These are phyloP conservation scores for Drosophila paracracens DNA, from an alignment of 2,888 invertebrate species.

Conservation along the genomic window DNA sequence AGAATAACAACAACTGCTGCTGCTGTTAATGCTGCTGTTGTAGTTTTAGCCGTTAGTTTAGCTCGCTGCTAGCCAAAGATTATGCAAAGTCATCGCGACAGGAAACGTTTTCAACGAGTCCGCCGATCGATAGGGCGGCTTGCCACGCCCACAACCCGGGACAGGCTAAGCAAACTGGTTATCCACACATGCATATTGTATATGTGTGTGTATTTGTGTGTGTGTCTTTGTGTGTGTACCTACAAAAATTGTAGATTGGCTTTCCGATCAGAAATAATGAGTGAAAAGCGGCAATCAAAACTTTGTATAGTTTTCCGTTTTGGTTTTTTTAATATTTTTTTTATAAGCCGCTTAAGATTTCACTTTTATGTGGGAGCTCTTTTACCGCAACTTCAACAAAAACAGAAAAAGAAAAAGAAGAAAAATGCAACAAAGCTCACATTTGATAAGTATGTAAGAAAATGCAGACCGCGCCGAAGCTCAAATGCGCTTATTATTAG, in stretches of 20 bases:
- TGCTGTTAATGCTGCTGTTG: conserved; percentile 19
- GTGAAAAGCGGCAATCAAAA: conserved; percentile 37
- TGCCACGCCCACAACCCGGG: conserved; percentile 18
- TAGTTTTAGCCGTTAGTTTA: conserved; percentile 31
- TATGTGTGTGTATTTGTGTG: not conserved
- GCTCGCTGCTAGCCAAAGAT: conserved; percentile 48
- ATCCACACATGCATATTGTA: not conserved
- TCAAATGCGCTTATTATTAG: conserved; percentile 1
- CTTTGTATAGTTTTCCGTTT: conserved; percentile 3
- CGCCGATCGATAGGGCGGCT: conserved; percentile 33
- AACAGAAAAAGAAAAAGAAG: conserved; percentile 4
- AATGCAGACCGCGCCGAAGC: not conserved
- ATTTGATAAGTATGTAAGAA: not conserved
- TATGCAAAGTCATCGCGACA: conserved; percentile 70
- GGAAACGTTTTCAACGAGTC: conserved; percentile 55
- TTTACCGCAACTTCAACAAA: conserved; percentile 8
- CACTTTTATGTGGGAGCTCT: conserved; percentile 67
- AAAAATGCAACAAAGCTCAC: conserved; percentile 9
- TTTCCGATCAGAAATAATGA: conserved; percentile 38
- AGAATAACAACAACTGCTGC: conserved; percentile 14
- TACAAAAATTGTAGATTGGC: conserved; percentile 59
- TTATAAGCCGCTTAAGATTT: conserved; percentile 67
- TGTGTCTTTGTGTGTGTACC: not conserved
- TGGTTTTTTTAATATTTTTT: conserved; percentile 43
- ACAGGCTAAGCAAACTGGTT: conserved; percentile 44